Conservation (phyloP, 2,113 vertebrate genomes). For the Heptranchias perlo region DNA sequence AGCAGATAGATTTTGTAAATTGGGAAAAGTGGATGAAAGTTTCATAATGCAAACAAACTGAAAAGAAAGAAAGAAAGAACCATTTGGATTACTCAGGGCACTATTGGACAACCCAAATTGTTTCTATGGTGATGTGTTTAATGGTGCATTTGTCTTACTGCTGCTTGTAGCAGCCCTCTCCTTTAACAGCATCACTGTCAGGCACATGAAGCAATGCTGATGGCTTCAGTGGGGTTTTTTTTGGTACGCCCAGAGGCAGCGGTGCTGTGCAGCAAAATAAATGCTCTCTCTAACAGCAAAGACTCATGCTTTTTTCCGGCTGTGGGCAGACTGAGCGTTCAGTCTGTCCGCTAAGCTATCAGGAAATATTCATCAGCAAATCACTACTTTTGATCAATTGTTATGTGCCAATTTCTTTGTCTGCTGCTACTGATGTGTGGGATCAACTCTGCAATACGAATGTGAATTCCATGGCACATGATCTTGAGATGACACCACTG, state of each 20-base stretch:
- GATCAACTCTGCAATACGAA: not conserved
- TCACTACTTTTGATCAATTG: not conserved
- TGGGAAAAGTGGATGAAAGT: not conserved
- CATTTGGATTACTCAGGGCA: not conserved
- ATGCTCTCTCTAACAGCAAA: not conserved
- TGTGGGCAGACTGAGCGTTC: not conserved
- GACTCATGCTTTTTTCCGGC: not conserved
- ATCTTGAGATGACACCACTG: not conserved
- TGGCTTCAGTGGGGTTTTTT: not conserved
- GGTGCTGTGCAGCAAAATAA: not conserved
- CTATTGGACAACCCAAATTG: not conserved
- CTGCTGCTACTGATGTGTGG: not conserved
- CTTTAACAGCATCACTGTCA: not conserved
- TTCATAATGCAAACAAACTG: not conserved
- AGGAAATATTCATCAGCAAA: not conserved
- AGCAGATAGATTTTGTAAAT: not conserved
- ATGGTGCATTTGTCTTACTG: not conserved
- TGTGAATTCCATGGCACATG: not conserved
- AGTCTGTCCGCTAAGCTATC: not conserved
- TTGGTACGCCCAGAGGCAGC: not conserved
- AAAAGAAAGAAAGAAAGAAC: not conserved
- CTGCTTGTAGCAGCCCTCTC: not conserved
- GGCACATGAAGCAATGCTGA: not conserved
- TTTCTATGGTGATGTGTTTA: constrained; percentile 14
- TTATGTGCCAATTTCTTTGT: not conserved